Base-by-base conservation (phyloP, 2,888 invertebrate genomes). In the Phoronis australis region DNA sequence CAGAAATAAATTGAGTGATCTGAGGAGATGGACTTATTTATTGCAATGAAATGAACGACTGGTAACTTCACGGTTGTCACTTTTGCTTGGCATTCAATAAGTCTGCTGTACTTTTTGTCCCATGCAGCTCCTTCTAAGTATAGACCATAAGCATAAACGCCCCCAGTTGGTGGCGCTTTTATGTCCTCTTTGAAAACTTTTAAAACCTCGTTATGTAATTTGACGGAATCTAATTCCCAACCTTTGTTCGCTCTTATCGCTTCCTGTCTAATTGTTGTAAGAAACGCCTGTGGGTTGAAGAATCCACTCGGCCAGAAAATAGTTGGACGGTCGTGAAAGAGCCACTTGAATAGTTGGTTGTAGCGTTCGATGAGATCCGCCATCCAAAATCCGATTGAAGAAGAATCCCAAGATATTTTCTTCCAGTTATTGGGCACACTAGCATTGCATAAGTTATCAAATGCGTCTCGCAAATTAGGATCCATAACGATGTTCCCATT, bases 61-160 rank as follows among this genome's bases (percentile, higher is more conserved):
- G 92, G 92, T 71, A 93, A 79, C 44, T 82, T 72, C 0, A 87
- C 85, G 69, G 87, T 91, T 37, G 93, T 78, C 6, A 91, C 86
- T 79, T 93, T 93, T 39, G 89, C 85, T 0, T 82, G 81, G 0
- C 90, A 85, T 77, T 92, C 92, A 25, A 83, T 80, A 0, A 93
- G 78, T 18, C 85, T 81, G 21, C 80, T 74, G 59, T 86, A 86
- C 55, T 86, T 84, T 31, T 82, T 82, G 69, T 92, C 90, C 92
- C 92, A 93, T 1, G 89, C 87, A 4, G 90, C 91, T 1, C 92
- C 92, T 74, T 93, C 92, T 55, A 92, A 76, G 75, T 82, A 90
- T 46, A 93, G 78, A 0, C 93, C 92, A 68, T 90, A 85, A 1
- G 92, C 83, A 65, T 80, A 90, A 1, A 92, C 90, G 21, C n/a